phyloP scores from a whole-genome alignment of 1,140 invertebrate genomes.

The Drosophila parvula region DNA sequence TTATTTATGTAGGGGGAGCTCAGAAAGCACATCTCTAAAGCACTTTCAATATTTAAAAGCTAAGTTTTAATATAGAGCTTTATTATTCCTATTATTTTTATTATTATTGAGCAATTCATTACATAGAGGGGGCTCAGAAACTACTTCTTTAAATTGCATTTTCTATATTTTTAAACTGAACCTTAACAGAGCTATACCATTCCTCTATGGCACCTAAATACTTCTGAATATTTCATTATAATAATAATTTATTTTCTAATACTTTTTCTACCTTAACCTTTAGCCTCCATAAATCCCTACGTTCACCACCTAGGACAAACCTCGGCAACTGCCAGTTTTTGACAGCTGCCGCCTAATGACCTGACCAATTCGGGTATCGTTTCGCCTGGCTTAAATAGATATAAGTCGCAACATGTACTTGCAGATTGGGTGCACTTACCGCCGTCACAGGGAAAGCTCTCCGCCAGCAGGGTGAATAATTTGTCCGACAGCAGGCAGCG shows the following conservation, averaged over 20 bases:
- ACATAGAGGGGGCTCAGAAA: no score
- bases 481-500: conserved; percentile 84
- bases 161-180: no score
- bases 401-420: conserved; percentile 23
- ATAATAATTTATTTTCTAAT: not conserved
- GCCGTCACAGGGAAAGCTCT: conserved; percentile 84
- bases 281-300: not conserved
- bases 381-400: conserved; percentile 38
- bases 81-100: no score
- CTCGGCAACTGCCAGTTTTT: not conserved
- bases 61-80: no score
- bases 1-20: no score
- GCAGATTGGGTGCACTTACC: conserved; percentile 60
- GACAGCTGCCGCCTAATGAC: conserved; percentile 54
- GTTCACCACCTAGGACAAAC: not conserved
- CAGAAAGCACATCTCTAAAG: no score
- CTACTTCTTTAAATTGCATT: no score
- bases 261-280: not conserved
- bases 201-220: no score
- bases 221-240: no score
- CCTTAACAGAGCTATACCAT: no score
- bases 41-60: no score
- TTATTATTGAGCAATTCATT: no score
- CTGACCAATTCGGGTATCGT: conserved; percentile 60
- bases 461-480: conserved; percentile 83